phyloP scores from a whole-genome alignment of 1,140 invertebrate species.

The Drosophila fuyamai region DNA sequence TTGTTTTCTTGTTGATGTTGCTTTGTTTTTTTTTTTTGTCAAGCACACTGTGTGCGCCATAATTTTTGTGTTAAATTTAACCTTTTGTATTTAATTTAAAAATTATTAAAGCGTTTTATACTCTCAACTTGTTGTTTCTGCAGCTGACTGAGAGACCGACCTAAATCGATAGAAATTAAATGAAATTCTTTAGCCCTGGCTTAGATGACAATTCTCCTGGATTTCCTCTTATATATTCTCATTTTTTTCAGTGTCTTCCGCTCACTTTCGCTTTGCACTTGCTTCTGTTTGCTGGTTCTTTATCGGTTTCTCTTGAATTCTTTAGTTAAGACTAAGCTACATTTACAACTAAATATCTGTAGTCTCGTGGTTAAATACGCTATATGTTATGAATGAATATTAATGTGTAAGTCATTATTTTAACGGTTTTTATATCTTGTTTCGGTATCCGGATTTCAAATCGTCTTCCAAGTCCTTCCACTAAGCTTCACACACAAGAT shows the following conservation, averaged over 20 bases:
- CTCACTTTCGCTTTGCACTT: constrained; percentile 26
- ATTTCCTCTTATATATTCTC: constrained; percentile 36
- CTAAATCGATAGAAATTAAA: constrained; percentile 30
- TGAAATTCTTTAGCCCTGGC: constrained; percentile 51
- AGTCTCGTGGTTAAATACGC: constrained; percentile 82
- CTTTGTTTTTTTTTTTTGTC: constrained; percentile 56
- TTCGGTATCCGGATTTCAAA: constrained; percentile 15
- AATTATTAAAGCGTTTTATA: constrained; percentile 81
- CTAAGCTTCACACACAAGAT: constrained; percentile 1
- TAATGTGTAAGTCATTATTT: constrained; percentile 54
- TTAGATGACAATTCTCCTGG: constrained; percentile 39
- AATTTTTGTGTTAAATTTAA: constrained; percentile 58
- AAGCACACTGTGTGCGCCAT: constrained; percentile 69
- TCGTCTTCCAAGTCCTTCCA: constrained; percentile 8
- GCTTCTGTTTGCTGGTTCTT: constrained; percentile 27
- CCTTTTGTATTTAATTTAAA: constrained; percentile 67
- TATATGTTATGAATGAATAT: constrained; percentile 81
- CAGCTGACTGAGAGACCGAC: constrained; percentile 44
- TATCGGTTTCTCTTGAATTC: constrained; percentile 38
- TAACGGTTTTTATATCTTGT: constrained; percentile 35
- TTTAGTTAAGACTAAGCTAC: constrained; percentile 72
- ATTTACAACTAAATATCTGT: constrained; percentile 83
- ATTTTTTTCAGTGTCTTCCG: constrained; percentile 18
- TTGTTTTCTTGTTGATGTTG: constrained; percentile 25
- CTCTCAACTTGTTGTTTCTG: constrained; percentile 57